A percentile compares a stretch with the other conserved stretches of the same genome.
Conservation (phyloP, 2,113 vertebrate genomes). For the Syrrhaptes paradoxus region DNA sequence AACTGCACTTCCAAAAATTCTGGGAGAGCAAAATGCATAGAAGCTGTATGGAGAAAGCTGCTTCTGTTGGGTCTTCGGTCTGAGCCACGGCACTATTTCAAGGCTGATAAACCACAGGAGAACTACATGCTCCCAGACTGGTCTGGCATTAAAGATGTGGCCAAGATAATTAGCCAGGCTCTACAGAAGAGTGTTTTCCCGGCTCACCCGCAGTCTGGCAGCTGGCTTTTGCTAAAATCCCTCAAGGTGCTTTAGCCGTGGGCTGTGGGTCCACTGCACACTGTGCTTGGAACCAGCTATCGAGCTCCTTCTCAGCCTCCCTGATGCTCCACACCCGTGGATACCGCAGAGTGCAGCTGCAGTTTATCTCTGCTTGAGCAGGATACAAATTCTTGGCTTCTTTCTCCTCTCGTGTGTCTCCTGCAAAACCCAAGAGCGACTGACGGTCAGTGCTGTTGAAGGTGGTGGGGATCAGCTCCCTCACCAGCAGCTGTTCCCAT, state of each 20-base stretch:
- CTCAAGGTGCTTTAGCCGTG: no score
- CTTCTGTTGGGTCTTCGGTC: neutral
- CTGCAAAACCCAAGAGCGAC: no score
- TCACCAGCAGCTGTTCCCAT: neutral
- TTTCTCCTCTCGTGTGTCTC: no score
- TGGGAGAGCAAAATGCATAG: neutral
- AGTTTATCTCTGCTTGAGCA: no score
- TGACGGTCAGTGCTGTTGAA: no score
- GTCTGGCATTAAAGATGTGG: conserved; percentile 6
- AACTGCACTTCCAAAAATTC: neutral
- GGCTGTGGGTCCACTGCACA: no score
- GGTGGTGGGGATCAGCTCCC: no score
- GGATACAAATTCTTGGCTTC: no score
- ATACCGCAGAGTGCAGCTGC: no score
- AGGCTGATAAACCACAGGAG: conserved; percentile 18
- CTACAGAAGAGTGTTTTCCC: conserved; percentile 28
- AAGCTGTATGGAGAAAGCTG: neutral
- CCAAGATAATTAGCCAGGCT: conserved; percentile 49
- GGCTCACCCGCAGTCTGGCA: conserved; percentile 26
- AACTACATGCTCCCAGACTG: neutral
- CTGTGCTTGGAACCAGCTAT: no score
- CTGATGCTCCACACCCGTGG: no score
- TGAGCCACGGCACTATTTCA: neutral
- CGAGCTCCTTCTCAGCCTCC: no score
- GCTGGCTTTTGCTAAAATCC: neutral